Evolutionary conservation across 2,888 invertebrate species (phyloP).

Genomic region (Mythimna albipuncta): DNA sequence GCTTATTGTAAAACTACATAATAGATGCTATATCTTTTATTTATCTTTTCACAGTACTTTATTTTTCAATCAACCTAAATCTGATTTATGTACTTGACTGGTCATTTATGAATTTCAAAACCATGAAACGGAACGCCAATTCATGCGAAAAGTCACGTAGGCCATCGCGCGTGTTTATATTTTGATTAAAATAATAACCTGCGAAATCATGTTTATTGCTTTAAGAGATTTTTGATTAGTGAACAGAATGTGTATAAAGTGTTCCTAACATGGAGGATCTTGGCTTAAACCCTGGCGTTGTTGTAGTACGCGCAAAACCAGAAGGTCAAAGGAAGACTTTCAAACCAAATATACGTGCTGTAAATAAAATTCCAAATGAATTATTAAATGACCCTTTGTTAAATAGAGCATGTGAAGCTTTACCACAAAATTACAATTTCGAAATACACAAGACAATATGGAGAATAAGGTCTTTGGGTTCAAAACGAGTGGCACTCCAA

Average conservation of each 20-base stretch:
- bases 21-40: neutral
- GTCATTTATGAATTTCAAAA: neutral
- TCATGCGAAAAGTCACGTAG: conserved; percentile 87
- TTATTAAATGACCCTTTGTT: conserved; percentile 94
- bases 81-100: neutral
- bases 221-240: conserved; percentile 1
- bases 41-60: neutral
- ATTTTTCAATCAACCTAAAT: conserved; percentile 3
- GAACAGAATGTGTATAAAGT: conserved; percentile 39
- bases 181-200: conserved; percentile 76
- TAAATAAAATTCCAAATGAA: conserved; percentile 95
- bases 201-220: conserved; percentile 19
- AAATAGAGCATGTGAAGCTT: conserved; percentile 92
- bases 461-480: conserved; percentile 96
- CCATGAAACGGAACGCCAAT: conserved; percentile 68
- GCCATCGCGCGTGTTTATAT: conserved; percentile 85
- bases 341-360: conserved; percentile 92
- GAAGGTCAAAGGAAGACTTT: conserved; percentile 94
- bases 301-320: conserved; percentile 95
- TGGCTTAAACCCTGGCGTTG: conserved; percentile 81
- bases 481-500: conserved; percentile 98
- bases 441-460: conserved; percentile 99
- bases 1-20: neutral
- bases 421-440: conserved; percentile 99
- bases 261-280: conserved; percentile 79